Evolutionary conservation across 2,113 vertebrate species (phyloP), one percentile per base, ranked within the genome.

Genomic region (Nothocercus nigrocapillus): DNA sequence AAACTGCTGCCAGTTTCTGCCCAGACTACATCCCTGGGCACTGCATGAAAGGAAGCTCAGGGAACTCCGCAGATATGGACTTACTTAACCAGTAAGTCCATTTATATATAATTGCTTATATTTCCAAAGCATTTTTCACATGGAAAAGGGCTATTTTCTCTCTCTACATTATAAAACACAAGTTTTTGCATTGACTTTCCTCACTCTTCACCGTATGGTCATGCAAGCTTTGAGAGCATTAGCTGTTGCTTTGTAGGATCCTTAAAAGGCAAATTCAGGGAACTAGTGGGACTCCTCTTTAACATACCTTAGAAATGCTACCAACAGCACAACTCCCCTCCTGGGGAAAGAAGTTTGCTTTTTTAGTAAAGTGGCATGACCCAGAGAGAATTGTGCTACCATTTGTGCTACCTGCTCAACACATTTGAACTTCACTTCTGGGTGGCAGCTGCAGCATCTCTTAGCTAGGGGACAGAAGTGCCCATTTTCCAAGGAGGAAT

Each of bases 21-120:
- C 89, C 44, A 36, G 62, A 17, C 25, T 0, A 0, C 2, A 7
- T 4, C 49, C 53, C n/a, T 17, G 32, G 61, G 28, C 1, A 1
- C 51, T 72, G 77, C 3, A n/a, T 62, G 68, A 88, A 81, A 85
- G 66, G 30, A 66, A 28, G 30, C 11, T 14, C 53, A 19, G 13
- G 70, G 49, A 89, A 61, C 13, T 36, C 64, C 44, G 79, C 3
- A 10, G 51, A 42, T 72, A 38, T 14, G 12, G 67, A 56, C 54
- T 93, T 76, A 82, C 49, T 68, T 51, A 94, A 49, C 53, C 40
- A 13, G 32, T 70, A 83, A 91, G 72, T 49, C 32, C 49, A 24
- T 49, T 49, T 49, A 21, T 49, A 49, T 49, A 24, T 24, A 49
- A 21, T 21, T 11, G 28, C 78, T 85, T 86, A 56, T 34, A 44